Base-by-base conservation (phyloP, 2,888 invertebrate species). In the Cerastis leucographa region DNA sequence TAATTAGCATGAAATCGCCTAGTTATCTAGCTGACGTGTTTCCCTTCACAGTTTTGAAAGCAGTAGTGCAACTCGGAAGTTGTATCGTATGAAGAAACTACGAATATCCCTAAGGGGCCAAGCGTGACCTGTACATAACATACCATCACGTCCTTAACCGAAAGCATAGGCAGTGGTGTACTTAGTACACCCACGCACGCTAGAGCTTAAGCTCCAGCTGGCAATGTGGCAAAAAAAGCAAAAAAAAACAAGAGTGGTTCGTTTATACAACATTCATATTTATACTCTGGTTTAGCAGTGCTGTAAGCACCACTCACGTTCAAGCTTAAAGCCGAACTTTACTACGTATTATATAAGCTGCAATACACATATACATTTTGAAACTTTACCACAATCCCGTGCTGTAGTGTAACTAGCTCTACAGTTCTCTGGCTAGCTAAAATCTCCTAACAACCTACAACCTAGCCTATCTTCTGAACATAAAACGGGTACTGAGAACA, bases 311-410 rank as follows among this genome's bases (percentile, higher is more conserved):
- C 40, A 49, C 61, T 54, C 40, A 29, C 17, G 80, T 71, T 49
- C 40, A 25, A 8, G 54, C 62, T 70, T 56, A 40, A 61, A 74
- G 17, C 29, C 29, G 7, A 61, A 81, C 46, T 81, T 66, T 54
- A 69, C 44, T 40, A 46, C 17, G 54, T 56, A 56, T 25, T 17
- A 11, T 56, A 2, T n/a, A 69, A 70, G 51, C 25, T 78, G 61
- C 14, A 69, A 78, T 62, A 35, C 61, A 51, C 11, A 46, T 19
- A 64, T 25, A 64, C 51, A 79, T 64, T 59, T 62, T 29, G 22
- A n/a, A 59, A 83, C 8, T 74, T 56, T 17, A 25, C 69, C 56
- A 72, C 40, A 83, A 72, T 68, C 51, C 71, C 22, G n/a, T 25
- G 25, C 22, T 73, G 59, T 66, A 61, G 22, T 75, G 11, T 35